These are phyloP conservation scores for Orthonevra nobilis DNA, from an alignment of 2,888 invertebrate species.

Conservation along the genomic window DNA sequence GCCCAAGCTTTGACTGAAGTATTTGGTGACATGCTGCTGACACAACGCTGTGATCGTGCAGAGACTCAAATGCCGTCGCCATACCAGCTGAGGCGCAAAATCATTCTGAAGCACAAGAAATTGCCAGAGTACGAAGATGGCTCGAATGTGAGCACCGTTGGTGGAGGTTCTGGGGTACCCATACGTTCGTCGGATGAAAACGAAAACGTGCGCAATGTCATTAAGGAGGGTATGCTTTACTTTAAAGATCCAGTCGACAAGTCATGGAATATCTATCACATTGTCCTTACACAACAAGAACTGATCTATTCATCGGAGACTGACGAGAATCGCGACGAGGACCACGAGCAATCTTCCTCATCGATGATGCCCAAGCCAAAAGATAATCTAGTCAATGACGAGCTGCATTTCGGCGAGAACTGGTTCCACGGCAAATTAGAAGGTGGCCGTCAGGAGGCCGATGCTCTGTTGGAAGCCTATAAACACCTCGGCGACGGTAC, in stretches of 20 bases:
- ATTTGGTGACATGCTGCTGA: slow-evolving; percentile 89
- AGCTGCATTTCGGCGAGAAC: slow-evolving; percentile 93
- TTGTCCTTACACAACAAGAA: slow-evolving; percentile 93
- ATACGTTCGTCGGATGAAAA: slow-evolving; percentile 82
- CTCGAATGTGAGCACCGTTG: slow-evolving; percentile 64
- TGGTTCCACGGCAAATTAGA: slow-evolving; percentile 96
- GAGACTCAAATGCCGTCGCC: slow-evolving; percentile 92
- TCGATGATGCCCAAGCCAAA: slow-evolving; percentile 81
- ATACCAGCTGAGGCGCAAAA: slow-evolving; percentile 86
- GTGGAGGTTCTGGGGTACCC: slow-evolving; percentile 71
- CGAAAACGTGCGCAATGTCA: slow-evolving; percentile 90
- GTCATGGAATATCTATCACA: slow-evolving; percentile 96
- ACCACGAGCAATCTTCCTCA: slow-evolving; percentile 78
- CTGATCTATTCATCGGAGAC: slow-evolving; percentile 86
- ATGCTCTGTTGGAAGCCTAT: slow-evolving; percentile 85
- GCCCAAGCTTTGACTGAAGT: slow-evolving; percentile 91
- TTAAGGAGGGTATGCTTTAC: slow-evolving; percentile 94
- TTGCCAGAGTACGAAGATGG: slow-evolving; percentile 92
- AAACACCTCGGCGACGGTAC: slow-evolving; percentile 94
- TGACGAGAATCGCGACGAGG: slow-evolving; percentile 84
- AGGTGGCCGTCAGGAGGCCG: slow-evolving; percentile 90
- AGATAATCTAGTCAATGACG: slow-evolving; percentile 89
- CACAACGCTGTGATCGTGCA: slow-evolving; percentile 88
- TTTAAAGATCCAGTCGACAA: slow-evolving; percentile 93
- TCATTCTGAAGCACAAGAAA: slow-evolving; percentile 95